A percentile compares a stretch with the other conserved stretches of the same genome.
These are phyloP conservation scores for Sebastes umbrosus DNA, from an alignment of 2,797 vertebrate species.

Conservation along the genomic window DNA sequence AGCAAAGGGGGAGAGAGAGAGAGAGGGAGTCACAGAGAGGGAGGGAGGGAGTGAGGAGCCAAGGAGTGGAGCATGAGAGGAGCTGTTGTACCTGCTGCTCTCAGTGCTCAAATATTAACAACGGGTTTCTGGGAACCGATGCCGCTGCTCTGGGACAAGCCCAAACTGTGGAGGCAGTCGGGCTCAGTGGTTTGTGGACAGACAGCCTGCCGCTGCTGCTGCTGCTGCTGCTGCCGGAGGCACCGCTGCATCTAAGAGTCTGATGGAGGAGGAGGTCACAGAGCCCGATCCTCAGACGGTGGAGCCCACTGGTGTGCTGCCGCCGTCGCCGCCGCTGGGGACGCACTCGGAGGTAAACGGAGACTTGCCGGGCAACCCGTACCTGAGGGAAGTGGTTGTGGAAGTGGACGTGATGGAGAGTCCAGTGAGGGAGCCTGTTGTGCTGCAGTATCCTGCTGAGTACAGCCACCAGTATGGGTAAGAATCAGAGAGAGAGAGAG, in stretches of 20 bases:
- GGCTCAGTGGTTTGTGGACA: conserved; percentile 69
- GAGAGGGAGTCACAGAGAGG: conserved; percentile 13
- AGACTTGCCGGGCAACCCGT: conserved; percentile 70
- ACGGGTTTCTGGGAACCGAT: conserved; percentile 69
- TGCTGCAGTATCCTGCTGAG: conserved; percentile 70
- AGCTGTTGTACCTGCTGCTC: conserved; percentile 75
- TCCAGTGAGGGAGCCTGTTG: conserved; percentile 61
- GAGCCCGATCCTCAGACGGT: conserved; percentile 60
- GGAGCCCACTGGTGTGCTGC: conserved; percentile 39
- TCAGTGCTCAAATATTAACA: conserved; percentile 74
- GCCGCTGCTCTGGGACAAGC: conserved; percentile 75
- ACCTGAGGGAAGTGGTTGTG: conserved; percentile 50
- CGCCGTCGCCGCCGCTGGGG: neutral
- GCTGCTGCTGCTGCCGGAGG: conserved; percentile 45
- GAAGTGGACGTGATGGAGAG: conserved; percentile 56
- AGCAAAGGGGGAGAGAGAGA: conserved; percentile 29
- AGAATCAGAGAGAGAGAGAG: conserved; percentile 47
- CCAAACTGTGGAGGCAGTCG: conserved; percentile 65
- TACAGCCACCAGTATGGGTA: conserved; percentile 74
- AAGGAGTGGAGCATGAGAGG: conserved; percentile 59
- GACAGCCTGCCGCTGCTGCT: conserved; percentile 43
- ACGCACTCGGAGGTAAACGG: conserved; percentile 68
- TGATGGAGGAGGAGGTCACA: conserved; percentile 83
- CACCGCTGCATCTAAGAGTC: conserved; percentile 47
- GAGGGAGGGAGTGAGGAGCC: conserved; percentile 15